Evolutionary conservation across 2,113 vertebrate species (phyloP).

Genomic region (Octodon degus): DNA sequence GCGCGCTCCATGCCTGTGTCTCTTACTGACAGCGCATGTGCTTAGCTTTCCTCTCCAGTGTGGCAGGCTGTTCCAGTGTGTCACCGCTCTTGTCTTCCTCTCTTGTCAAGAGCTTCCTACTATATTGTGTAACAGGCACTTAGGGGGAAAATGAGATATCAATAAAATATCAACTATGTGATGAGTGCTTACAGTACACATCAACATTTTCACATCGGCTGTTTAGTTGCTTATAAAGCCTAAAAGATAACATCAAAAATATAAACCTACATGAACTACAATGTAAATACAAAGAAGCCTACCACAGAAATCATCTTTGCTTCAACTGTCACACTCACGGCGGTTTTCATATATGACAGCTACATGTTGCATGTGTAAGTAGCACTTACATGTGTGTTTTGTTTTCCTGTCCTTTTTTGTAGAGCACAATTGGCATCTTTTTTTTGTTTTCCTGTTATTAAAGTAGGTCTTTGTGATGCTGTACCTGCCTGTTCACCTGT

Average conservation of each 20-base stretch:
- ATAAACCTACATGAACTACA: background rate
- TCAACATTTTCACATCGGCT: background rate
- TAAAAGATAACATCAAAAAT: background rate
- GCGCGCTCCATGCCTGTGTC: background rate
- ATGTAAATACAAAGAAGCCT: background rate
- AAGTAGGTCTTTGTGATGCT: background rate
- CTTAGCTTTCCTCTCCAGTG: background rate
- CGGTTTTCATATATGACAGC: background rate
- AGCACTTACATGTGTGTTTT: background rate
- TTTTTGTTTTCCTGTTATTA: background rate
- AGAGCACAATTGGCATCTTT: background rate
- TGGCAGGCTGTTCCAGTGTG: background rate
- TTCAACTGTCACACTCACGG: background rate
- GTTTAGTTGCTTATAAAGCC: background rate
- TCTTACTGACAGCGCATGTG: background rate
- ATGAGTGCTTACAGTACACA: background rate
- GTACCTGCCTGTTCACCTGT: background rate
- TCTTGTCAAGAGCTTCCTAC: background rate
- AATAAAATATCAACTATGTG: background rate
- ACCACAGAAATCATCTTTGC: background rate
- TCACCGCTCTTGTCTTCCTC: background rate
- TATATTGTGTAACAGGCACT: background rate
- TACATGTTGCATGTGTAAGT: background rate
- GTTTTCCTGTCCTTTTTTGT: background rate
- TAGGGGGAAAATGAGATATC: background rate